Evolutionary conservation across 92 coral and sea anemone genomes (phyloP), one percentile per base, ranked within the genome.

Genomic region (Parazoanthus atlanticus): DNA sequence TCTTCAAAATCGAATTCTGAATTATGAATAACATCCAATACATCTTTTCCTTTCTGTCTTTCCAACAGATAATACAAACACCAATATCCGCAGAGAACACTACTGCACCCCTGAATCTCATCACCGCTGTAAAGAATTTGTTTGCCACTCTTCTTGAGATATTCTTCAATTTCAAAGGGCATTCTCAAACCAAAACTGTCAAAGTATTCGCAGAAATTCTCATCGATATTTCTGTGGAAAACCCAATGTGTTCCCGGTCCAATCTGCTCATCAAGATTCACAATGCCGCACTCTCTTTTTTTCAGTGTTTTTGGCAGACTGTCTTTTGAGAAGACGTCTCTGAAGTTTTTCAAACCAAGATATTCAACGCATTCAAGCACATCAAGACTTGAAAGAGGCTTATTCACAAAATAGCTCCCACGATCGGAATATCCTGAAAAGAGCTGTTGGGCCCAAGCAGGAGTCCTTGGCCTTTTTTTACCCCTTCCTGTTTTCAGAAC

Each of bases 211-310:
- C 74, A 69, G 5, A n/a, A 36, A 4, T 69, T n/a, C 31, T 69
- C 8, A 6, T 69, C 74, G 1, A 69, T 0, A 29, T 84, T 75
- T 26, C 86, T 9, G 16, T 77, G 85, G 25, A 25, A 0, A 5
- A 69, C 74, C 74, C 6, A 69, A n/a, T 26, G 10, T 2, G 74
- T n/a, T 23, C 74, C 74, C 0, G 77, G 40, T 11, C 74, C 74
- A n/a, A 21, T 11, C 10, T 5, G 0, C 3, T 31, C 75, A 26
- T 85, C 73, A 2, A 89, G 71, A 47, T 89, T 89, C 0, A 89
- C 26, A 3, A 77, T 85, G 1, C 89, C 89, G n/a, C 73, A 64
- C 78, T 85, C 89, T 43, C 65, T 41, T 41, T 29, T 83, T 0
- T 46, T 70, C 13, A 76, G 49, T 16, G 16, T 16, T 30, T 33